These are phyloP conservation scores for Cosmia pyralina DNA, from an alignment of 2,888 invertebrate genomes.

Conservation along the genomic window DNA sequence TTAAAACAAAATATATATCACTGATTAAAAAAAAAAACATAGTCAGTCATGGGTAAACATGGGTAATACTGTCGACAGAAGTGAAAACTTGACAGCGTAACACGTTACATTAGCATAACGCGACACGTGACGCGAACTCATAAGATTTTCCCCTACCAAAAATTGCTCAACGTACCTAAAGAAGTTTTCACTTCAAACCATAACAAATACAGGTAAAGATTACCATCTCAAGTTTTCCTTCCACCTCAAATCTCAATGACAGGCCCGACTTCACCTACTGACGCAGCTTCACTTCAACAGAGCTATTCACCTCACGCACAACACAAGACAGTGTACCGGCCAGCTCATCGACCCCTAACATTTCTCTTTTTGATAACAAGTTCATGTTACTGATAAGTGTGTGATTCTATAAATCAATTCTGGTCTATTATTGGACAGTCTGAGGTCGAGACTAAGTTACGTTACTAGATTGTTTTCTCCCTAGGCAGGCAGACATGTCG, in stretches of 20 bases:
- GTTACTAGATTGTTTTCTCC: too few species aligned
- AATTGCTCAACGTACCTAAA: too few species aligned
- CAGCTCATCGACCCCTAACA: conserved; percentile 38
- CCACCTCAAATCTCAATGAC: neutral
- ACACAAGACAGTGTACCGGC: conserved; percentile 20
- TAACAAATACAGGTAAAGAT: neutral
- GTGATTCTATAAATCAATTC: conserved; percentile 43
- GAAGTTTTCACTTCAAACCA: too few species aligned
- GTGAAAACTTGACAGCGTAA: too few species aligned
- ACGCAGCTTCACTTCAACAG: conserved; percentile 12
- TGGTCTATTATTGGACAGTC: conserved; percentile 27
- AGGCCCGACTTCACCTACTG: conserved; percentile 21
- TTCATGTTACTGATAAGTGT: conserved; percentile 40
- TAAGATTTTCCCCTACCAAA: too few species aligned
- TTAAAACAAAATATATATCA: neutral
- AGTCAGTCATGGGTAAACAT: too few species aligned
- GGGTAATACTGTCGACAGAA: too few species aligned
- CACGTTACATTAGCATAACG: too few species aligned
- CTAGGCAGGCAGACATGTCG: neutral
- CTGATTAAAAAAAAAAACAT: too few species aligned
- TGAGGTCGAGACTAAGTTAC: neutral
- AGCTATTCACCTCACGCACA: conserved; percentile 58
- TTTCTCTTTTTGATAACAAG: conserved; percentile 58
- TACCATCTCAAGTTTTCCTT: neutral
- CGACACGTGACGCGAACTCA: too few species aligned